phyloP scores from a whole-genome alignment of 2,888 invertebrate genomes.

The Sarcophaga carnaria region DNA sequence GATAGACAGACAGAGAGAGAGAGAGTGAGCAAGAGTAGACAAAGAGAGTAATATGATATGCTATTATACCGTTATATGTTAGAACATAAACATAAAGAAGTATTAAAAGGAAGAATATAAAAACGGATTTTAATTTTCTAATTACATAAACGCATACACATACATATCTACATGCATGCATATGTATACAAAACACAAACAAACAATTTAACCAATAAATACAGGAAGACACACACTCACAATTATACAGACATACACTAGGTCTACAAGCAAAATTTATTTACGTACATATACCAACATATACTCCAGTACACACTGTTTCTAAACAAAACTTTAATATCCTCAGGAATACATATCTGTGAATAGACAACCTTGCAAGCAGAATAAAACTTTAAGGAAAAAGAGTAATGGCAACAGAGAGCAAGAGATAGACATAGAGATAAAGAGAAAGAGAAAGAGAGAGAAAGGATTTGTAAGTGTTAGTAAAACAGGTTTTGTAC shows the following conservation, averaged over 20 bases:
- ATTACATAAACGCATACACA: constrained; percentile 56
- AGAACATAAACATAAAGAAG: constrained; percentile 45
- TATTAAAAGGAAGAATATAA: constrained; percentile 62
- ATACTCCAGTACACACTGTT: background rate
- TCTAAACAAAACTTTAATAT: background rate
- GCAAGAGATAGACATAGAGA: too few relatives aligned
- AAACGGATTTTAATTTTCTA: constrained; percentile 69
- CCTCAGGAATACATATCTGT: background rate
- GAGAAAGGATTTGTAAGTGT: background rate
- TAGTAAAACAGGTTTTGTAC: background rate
- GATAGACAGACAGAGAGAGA: background rate
- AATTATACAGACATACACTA: too few relatives aligned
- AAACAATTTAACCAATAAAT: constrained; percentile 4
- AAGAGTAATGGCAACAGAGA: background rate
- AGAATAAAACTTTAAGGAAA: background rate
- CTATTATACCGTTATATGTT: background rate
- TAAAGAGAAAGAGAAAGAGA: background rate
- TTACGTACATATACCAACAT: too few relatives aligned
- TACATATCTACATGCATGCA: background rate
- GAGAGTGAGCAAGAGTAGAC: background rate
- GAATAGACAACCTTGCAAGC: background rate
- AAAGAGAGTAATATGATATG: background rate
- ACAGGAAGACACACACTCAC: background rate
- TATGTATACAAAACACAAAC: constrained; percentile 28
- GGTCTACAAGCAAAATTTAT: too few relatives aligned